phyloP scores from a whole-genome alignment of 2,113 vertebrate species.

The Psilopogon haemacephalus region DNA sequence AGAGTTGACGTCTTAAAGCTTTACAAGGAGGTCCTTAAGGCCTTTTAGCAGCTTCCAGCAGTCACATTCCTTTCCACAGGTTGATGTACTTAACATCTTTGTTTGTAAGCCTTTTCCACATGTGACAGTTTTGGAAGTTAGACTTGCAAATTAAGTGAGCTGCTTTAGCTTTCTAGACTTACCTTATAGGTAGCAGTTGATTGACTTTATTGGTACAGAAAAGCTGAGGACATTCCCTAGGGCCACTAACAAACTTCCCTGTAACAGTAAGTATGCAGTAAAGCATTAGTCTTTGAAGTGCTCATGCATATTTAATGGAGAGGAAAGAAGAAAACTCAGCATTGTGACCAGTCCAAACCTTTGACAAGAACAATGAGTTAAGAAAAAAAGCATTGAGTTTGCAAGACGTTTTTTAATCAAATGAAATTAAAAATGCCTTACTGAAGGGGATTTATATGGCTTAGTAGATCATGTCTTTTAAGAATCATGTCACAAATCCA shows the following conservation, averaged over 20 bases:
- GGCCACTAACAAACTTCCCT: slow-evolving; percentile 11
- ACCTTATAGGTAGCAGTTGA: slow-evolving; percentile 14
- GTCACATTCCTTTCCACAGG: neutral
- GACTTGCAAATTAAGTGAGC: slow-evolving; percentile 42
- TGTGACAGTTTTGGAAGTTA: neutral
- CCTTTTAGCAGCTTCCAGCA: neutral
- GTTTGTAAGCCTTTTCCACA: neutral
- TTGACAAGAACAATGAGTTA: neutral
- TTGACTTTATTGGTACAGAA: slow-evolving; percentile 37
- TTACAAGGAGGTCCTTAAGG: neutral
- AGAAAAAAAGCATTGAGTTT: neutral
- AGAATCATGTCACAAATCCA: neutral
- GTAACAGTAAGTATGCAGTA: neutral
- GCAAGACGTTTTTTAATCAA: neutral
- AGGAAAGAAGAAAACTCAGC: neutral
- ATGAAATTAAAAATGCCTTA: neutral
- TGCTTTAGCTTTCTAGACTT: neutral
- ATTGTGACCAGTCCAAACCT: neutral
- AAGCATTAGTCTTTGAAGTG: slow-evolving; percentile 28
- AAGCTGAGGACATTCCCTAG: slow-evolving; percentile 39
- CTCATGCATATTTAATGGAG: slow-evolving; percentile 41
- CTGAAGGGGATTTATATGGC: neutral
- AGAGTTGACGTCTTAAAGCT: neutral
- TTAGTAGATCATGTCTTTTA: neutral
- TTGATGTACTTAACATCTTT: neutral